Base-by-base conservation (phyloP, 1,140 invertebrate species). In the Brachionus sp. region DNA sequence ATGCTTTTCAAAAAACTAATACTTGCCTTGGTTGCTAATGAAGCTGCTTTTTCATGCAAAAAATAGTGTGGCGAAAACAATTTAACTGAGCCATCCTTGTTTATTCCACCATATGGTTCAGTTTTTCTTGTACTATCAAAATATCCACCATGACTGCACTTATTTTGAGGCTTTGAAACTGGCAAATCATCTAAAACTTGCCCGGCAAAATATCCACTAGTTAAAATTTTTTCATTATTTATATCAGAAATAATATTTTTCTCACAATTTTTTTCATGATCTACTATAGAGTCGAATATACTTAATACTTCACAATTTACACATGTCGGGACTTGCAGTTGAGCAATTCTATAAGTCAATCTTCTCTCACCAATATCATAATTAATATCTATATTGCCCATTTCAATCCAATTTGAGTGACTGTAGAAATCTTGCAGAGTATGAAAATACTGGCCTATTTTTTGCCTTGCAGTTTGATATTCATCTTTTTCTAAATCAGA, bases 351-450 rank as follows among this genome's bases (percentile, higher is more conserved):
- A 39, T 35, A 37, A 2, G 5, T 5, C 3, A 70, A 70, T 2
- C 6, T 12, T 35, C 5, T 35, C 37, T 70, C 33, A 3, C 46
- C 46, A 82, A 57, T 64, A 23, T 62, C 37, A 42, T 29, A 25
- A 46, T 82, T 68, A 5, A 82, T 68, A 12, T 25, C 57, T 0
- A 13, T 37, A 13, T 42, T 37, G 12, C 62, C 62, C 80, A 82
- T 66, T 73, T 82, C 80, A 35, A 82, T 16, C 80, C 80, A 82
- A 19, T 82, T 82, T 19, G 80, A 42, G 23, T 82, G 80, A 33
- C 7, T 33, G 42, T 82, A 82, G 44, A 82, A 82, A 73, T 82
- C 80, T 68, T 82, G 80, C 5, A 82, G 16, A 0, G 80, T 82
- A 73, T 82, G 80, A 23, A 68, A 29, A 7, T 57, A 33, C 68